Percentiles rank a stretch among this genome's conserved stretches.
Conservation (phyloP, 1,140 invertebrate genomes). For the Lasioglossum baleicum region DNA sequence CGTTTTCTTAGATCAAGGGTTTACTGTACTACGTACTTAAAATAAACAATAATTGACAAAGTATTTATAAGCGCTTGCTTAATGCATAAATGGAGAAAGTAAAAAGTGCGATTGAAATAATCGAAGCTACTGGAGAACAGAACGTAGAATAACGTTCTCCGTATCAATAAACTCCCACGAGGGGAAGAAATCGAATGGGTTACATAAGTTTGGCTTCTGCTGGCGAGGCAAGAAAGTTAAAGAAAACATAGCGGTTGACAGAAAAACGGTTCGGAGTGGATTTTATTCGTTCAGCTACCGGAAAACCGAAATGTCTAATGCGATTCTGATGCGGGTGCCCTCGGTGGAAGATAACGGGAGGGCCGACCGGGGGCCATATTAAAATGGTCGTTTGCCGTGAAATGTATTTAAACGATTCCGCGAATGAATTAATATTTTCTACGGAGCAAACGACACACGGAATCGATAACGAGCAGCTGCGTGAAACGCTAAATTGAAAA, state of each 20-base stretch:
- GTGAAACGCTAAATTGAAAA: slow-evolving; percentile 39
- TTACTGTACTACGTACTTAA: no score
- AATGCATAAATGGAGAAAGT: neutral
- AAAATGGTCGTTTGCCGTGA: neutral
- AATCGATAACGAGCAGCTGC: slow-evolving; percentile 20
- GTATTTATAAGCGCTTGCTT: no score
- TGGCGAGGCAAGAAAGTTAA: neutral
- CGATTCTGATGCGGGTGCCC: slow-evolving; percentile 25
- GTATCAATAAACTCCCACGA: neutral
- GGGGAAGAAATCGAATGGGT: neutral
- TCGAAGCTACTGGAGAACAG: neutral
- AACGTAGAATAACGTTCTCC: neutral
- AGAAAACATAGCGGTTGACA: neutral
- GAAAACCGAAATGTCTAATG: slow-evolving; percentile 17
- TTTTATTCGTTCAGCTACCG: neutral
- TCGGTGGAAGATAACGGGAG: neutral
- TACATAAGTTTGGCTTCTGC: neutral
- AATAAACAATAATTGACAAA: neutral
- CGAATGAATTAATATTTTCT: neutral
- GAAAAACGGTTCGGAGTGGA: neutral
- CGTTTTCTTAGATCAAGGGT: no score
- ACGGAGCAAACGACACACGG: neutral
- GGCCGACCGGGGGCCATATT: neutral
- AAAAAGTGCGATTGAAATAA: neutral
- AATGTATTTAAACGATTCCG: neutral